Conservation (phyloP, 53 echinoderm and acorn worm genomes). For the Apostichopus leukothele region DNA sequence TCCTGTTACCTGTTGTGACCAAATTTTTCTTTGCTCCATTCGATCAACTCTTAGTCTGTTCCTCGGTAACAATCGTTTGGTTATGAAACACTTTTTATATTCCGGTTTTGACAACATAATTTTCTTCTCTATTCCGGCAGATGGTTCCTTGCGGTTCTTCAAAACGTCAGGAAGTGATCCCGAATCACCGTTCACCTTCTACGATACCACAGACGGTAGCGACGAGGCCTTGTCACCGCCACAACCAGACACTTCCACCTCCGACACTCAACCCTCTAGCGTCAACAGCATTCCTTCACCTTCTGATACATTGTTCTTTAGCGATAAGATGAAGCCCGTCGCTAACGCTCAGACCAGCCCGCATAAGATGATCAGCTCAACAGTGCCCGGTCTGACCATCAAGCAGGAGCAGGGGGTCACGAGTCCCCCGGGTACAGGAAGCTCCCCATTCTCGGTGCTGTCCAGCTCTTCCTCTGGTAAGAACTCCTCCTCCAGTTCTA, state of each 20-base stretch:
- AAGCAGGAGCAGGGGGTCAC: conserved; percentile 86
- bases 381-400: conserved; percentile 58
- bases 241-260: conserved; percentile 65
- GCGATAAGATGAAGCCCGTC: conserved; percentile 46
- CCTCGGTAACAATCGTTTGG: neutral
- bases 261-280: conserved; percentile 53
- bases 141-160: conserved; percentile 86
- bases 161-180: conserved; percentile 75
- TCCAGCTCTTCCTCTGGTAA: conserved; percentile 54
- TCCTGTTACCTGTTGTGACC: too few species aligned
- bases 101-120: neutral
- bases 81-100: neutral
- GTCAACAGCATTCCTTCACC: conserved; percentile 71
- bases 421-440: conserved; percentile 68
- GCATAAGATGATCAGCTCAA: conserved; percentile 41
- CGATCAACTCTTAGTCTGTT: neutral
- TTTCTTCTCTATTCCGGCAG: conserved; percentile 47
- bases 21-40: too few species aligned
- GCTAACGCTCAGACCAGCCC: conserved; percentile 51
- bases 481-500: conserved; percentile 40
- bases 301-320: conserved; percentile 61
- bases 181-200: conserved; percentile 63
- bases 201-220: conserved; percentile 69
- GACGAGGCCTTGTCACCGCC: conserved; percentile 75
- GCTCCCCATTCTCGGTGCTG: conserved; percentile 46